Evolutionary conservation across 37 sponge, comb jelly and placozoan species (phyloP).

Genomic region (Oscarella lobularis): DNA sequence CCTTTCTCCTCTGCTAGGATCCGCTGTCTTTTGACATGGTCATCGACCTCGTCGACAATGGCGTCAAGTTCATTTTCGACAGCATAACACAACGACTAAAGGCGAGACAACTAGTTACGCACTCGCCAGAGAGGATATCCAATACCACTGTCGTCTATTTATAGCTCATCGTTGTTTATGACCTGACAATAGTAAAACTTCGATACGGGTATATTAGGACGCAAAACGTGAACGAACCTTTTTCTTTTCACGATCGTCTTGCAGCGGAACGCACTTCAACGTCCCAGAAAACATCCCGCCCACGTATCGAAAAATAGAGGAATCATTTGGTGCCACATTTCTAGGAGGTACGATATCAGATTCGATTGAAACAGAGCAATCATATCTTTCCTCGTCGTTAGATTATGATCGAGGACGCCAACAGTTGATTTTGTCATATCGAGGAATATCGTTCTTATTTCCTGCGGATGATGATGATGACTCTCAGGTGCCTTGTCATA

Average conservation of each 20-base stretch:
- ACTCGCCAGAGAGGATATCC: too few species aligned
- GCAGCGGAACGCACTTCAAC: conserved; percentile 61
- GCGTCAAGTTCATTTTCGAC: conserved; percentile 72
- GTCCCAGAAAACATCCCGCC: conserved; percentile 48
- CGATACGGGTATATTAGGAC: conserved; percentile 51
- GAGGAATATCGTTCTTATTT: conserved; percentile 1
- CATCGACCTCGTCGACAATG: conserved; percentile 71
- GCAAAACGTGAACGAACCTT: background rate
- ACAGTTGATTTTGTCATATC: background rate
- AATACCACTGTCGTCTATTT: too few species aligned
- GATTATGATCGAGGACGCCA: background rate
- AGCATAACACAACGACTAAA: conserved; percentile 69
- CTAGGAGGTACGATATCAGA: conserved; percentile 45
- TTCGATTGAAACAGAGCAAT: background rate
- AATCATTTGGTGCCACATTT: conserved; percentile 78
- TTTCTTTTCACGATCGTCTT: background rate
- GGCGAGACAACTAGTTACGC: too few species aligned
- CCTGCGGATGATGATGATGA: background rate
- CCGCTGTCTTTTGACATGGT: conserved; percentile 67
- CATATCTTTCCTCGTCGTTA: too few species aligned
- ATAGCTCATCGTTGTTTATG: conserved; percentile 80
- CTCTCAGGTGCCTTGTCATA: background rate
- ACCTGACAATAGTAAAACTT: conserved; percentile 62
- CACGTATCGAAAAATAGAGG: conserved; percentile 59
- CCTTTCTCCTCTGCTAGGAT: background rate